A percentile compares a stretch with the other conserved stretches of the same genome.
These are phyloP conservation scores for Zaprionus nigranus DNA, from an alignment of 1,140 invertebrate genomes.

Conservation along the genomic window DNA sequence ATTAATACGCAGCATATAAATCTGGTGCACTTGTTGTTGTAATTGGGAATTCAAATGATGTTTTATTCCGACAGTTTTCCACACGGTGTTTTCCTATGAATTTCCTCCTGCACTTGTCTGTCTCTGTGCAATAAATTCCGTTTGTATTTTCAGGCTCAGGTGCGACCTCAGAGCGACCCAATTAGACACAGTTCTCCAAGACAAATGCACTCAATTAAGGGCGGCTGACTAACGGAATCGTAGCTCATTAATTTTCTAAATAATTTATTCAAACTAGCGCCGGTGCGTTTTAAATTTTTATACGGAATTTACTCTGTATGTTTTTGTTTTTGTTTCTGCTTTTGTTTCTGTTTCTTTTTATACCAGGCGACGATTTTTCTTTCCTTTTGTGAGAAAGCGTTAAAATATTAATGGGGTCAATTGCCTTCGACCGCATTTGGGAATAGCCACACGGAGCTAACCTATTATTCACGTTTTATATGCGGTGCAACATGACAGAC, in stretches of 20 bases:
- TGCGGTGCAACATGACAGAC: not conserved
- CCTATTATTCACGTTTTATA: not conserved
- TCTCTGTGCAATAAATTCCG: constrained; percentile 50
- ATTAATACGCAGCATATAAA: not conserved
- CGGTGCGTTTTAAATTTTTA: constrained; percentile 12
- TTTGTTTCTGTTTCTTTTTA: not conserved
- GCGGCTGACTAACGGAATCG: not conserved
- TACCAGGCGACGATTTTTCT: constrained; percentile 14
- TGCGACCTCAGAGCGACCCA: constrained; percentile 56
- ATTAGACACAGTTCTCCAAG: constrained; percentile 62
- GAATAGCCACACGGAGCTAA: not conserved
- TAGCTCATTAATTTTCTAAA: constrained; percentile 32
- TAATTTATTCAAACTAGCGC: constrained; percentile 76
- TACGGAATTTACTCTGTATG: not conserved
- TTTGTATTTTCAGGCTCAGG: constrained; percentile 56
- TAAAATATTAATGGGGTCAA: constrained; percentile 79
- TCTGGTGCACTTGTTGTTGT: not conserved
- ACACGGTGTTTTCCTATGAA: constrained; percentile 20
- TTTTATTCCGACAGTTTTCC: not conserved
- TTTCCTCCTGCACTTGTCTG: constrained; percentile 17
- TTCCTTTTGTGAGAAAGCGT: constrained; percentile 19
- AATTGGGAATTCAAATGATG: not conserved
- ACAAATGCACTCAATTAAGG: constrained; percentile 42
- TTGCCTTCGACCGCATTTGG: constrained; percentile 56
- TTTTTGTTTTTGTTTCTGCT: not conserved